A percentile compares a stretch with the other conserved stretches of the same genome.
Evolutionary conservation across 2,113 vertebrate species (phyloP).

Genomic region (Synchiropus splendidus): DNA sequence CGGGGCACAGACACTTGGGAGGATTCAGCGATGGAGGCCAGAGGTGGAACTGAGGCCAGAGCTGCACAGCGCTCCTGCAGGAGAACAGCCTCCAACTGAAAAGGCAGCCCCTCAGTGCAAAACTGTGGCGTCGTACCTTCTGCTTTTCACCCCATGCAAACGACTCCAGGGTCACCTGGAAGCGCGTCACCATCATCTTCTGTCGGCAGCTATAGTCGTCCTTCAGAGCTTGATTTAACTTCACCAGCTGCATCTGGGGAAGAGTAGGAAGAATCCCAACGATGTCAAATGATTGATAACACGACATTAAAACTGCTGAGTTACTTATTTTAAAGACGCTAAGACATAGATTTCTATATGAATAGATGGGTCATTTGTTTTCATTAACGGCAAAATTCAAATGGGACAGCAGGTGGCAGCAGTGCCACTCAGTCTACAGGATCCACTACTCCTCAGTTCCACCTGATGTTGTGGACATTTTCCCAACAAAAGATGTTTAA

Average conservation of each 20-base stretch:
- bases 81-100: too few relatives aligned
- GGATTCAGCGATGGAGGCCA: slow-evolving; percentile 27
- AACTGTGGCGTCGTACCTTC: slow-evolving; percentile 54
- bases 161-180: slow-evolving; percentile 75
- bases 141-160: slow-evolving; percentile 81
- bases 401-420: too few relatives aligned
- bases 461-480: too few relatives aligned
- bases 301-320: too few relatives aligned
- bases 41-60: slow-evolving; percentile 38
- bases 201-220: slow-evolving; percentile 70
- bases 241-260: slow-evolving; percentile 59
- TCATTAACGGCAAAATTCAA: too few relatives aligned
- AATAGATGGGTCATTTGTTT: too few relatives aligned
- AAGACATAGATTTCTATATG: too few relatives aligned
- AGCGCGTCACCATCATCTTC: slow-evolving; percentile 75
- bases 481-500: too few relatives aligned
- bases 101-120: too few relatives aligned
- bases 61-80: slow-evolving; percentile 47
- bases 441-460: too few relatives aligned
- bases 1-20: slow-evolving; percentile 60
- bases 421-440: too few relatives aligned
- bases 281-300: not conserved
- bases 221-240: slow-evolving; percentile 52
- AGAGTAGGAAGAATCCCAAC: slow-evolving; percentile 1
- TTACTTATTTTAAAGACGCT: too few relatives aligned